Evolutionary conservation across 2,888 invertebrate species (phyloP), one percentile per base, ranked within the genome.

Genomic region (Nomada fabriciana): DNA sequence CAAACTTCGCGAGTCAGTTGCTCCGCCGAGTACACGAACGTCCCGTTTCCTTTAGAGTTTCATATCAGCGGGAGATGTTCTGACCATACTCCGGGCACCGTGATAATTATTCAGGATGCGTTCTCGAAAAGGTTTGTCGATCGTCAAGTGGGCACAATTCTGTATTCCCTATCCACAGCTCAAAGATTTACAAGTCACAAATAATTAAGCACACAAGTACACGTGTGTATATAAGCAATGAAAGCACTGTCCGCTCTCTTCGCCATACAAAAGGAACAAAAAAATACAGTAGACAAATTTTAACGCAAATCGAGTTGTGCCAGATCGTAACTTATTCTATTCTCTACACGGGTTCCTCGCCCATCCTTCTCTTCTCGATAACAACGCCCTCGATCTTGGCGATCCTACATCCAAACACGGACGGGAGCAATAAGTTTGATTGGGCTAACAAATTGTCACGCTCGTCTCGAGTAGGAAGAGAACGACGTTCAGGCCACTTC

Each of bases 361-460:
- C 36, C 20, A 11, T 7, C 7, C 15, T 5, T 42, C 13, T 15
- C 13, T 7, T 57, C 71, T n/a, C 25, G 73, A 50, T 25, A 36
- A 42, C 76, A 69, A 76, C 29, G 67, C 43, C 63, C 71, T 29
- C 59, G 59, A 59, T 59, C 59, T 29, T 59, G 59, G 5, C 25
- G 63, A 52, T 50, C 29, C 68, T 25, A 20, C 15, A 43, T 57
- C 13, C 80, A 36, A 47, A 70, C 57, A 84, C 89, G 86, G 87
- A 87, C 89, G 87, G 52, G 63, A 4, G 83, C 76, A 88, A 88
- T 88, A 86, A 87, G 82, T 84, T 86, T 88, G 75, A 88, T 88
- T 89, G 86, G 84, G 20, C 81, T 79, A 79, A 87, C 85, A 87
- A 87, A 88, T 88, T 81, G 88, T 88, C 86, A 60, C 71, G 82